A percentile compares a stretch with the other conserved stretches of the same genome.
These are phyloP conservation scores for Orius insidiosus DNA, from an alignment of 1,140 invertebrate genomes.

Conservation along the genomic window DNA sequence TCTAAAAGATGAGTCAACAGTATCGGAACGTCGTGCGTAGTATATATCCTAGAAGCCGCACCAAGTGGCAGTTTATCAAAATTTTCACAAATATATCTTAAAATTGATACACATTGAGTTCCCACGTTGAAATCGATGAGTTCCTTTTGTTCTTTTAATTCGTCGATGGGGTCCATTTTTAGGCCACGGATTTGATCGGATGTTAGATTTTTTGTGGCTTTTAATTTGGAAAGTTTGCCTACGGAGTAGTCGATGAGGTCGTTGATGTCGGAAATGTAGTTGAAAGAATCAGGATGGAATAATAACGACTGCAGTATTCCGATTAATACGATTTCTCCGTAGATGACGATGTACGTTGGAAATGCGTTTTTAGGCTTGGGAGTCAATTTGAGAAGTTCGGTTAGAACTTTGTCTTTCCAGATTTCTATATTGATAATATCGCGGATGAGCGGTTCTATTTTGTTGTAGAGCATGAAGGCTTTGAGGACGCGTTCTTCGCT, in stretches of 20 bases:
- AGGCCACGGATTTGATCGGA: conserved; percentile 18
- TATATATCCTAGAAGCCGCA: conserved; percentile 40
- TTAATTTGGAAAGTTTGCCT: background rate
- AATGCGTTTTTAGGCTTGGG: conserved; percentile 46
- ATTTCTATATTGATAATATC: conserved; percentile 58
- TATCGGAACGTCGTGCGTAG: conserved; percentile 52
- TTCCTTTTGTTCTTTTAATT: conserved; percentile 40
- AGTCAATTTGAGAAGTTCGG: conserved; percentile 44
- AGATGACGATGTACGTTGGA: conserved; percentile 50
- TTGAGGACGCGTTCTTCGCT: conserved; percentile 27
- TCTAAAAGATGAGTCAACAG: conserved; percentile 47
- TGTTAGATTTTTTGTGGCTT: background rate
- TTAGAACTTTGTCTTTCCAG: conserved; percentile 58
- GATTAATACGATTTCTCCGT: conserved; percentile 48
- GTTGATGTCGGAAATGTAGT: conserved; percentile 46
- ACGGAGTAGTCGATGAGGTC: conserved; percentile 54
- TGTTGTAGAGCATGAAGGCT: conserved; percentile 24
- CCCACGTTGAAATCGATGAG: conserved; percentile 52
- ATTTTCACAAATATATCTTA: conserved; percentile 39
- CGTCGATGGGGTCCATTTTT: conserved; percentile 32
- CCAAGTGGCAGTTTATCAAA: conserved; percentile 39
- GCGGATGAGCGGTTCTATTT: conserved; percentile 35
- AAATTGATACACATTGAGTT: conserved; percentile 48
- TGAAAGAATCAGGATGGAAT: conserved; percentile 50
- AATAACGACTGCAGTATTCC: conserved; percentile 54